phyloP scores from a whole-genome alignment of 2,888 invertebrate species.

The Eumerus sabulonum region DNA sequence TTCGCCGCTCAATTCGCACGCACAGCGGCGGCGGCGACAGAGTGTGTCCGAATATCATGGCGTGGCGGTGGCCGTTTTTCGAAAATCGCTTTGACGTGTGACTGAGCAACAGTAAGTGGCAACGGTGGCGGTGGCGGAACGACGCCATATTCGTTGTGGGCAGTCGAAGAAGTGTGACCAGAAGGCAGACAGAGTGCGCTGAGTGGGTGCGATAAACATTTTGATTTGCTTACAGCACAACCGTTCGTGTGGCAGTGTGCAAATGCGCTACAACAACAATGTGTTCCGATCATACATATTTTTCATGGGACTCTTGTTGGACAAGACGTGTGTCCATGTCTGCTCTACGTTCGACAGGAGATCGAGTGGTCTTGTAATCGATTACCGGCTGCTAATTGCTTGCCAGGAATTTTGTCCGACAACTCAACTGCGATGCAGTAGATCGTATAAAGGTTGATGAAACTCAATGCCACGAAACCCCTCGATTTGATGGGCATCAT shows the following conservation, averaged over 20 bases:
- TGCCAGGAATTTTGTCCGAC: conserved; percentile 34
- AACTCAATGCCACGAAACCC: too few species aligned
- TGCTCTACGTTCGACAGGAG: conserved; percentile 21
- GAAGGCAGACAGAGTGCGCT: conserved; percentile 40
- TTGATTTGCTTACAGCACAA: conserved; percentile 15
- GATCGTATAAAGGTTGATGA: too few species aligned
- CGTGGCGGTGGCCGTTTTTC: conserved; percentile 29
- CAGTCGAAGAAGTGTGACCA: conserved; percentile 59
- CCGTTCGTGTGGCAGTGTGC: conserved; percentile 18
- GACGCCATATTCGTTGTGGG: neutral
- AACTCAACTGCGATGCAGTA: neutral
- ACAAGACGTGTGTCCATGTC: conserved; percentile 53
- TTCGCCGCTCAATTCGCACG: conserved; percentile 51
- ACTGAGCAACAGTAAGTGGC: conserved; percentile 47
- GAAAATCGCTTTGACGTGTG: conserved; percentile 64
- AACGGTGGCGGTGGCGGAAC: neutral
- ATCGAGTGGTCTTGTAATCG: conserved; percentile 58
- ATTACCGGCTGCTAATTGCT: conserved; percentile 55
- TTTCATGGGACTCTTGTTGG: conserved; percentile 38
- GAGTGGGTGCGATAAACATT: conserved; percentile 56
- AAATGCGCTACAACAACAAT: conserved; percentile 4
- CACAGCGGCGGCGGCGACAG: conserved; percentile 20
- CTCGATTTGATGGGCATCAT: too few species aligned
- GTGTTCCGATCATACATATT: conserved; percentile 39
- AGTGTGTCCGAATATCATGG: conserved; percentile 41